A percentile compares a stretch with the other conserved stretches of the same genome.
phyloP scores from a whole-genome alignment of 2,797 vertebrate species.

The Microtus agrestis region DNA sequence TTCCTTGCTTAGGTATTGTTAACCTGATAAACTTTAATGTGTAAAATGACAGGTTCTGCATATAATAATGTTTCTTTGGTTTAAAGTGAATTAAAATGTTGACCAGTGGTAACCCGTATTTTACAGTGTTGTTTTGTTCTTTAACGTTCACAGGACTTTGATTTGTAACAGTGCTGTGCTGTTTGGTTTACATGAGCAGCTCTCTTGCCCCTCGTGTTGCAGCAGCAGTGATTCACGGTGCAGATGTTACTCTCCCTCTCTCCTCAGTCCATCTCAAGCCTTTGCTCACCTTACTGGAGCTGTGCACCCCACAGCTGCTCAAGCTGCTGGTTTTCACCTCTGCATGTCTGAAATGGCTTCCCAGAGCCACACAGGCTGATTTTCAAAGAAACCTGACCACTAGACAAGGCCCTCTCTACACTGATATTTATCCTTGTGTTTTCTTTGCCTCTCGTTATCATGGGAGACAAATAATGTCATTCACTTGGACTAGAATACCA shows the following conservation, averaged over 20 bases:
- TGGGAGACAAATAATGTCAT: neutral
- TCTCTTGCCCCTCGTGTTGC: accelerated
- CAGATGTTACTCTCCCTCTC: accelerated
- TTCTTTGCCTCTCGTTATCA: neutral
- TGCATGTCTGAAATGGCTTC: neutral
- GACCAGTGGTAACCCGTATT: neutral
- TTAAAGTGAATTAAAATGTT: neutral
- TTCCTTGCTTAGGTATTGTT: neutral
- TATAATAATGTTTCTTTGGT: neutral
- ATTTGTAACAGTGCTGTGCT: neutral
- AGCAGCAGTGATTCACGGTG: accelerated
- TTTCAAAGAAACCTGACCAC: neutral
- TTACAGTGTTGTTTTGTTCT: neutral
- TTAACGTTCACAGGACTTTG: neutral
- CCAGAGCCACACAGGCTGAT: neutral
- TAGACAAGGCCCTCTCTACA: neutral
- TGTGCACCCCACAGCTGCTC: neutral
- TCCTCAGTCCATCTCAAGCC: accelerated
- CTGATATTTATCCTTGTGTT: accelerated
- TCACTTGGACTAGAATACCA: neutral
- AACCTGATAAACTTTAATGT: neutral
- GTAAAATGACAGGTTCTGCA: neutral
- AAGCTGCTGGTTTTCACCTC: accelerated
- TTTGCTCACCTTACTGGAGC: too few species aligned
- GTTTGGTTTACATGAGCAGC: neutral